Evolutionary conservation across 1,140 invertebrate genomes (phyloP), one percentile per base, ranked within the genome.

Genomic region (Rhagoletis pomonella): DNA sequence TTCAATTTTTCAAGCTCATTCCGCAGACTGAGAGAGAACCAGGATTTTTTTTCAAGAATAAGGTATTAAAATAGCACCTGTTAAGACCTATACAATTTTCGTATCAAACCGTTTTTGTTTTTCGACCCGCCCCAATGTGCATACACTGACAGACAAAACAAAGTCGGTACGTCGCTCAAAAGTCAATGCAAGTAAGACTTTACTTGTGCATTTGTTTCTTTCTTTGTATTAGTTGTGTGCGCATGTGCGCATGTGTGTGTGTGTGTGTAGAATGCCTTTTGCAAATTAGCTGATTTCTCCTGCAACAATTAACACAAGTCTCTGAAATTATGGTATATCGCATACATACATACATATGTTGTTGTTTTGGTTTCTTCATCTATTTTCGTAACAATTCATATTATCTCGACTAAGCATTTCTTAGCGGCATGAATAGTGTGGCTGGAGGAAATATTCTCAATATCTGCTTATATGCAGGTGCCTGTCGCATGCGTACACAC

Each of bases 261-360:
- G 39, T 67, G 17, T 39, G 6, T 29, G 39, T 17, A 44, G 67
- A 10, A 4, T 62, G 12, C 12, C 12, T 62, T 62, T 62, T 62
- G 19, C n/a, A 50, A 55, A 55, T 81, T 81, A 81, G 73, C n/a
- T 55, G 73, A 55, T 81, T 81, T 81, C 47, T 81, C 47, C 73
- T 81, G 42, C 73, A 81, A 81, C 17, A 81, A 81, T 81, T 81
- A 81, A 55, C 73, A 81, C 47, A 81, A 81, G 73, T 29, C 4
- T 55, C 44, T 81, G 73, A 58, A 81, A 17, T 55, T 9, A 29
- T 14, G n/a, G 12, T 62, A 17, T 9, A 17, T 3, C 2, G 12
- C 4, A 29, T 29, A 29, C 29, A 29, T 29, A 29, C 29, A 29
- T 29, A 29, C 29, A 14, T 4, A n/a, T 58, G 17, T 19, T 29